Base-by-base conservation (phyloP, 2,113 vertebrate species). In the Zootoca vivipara region DNA sequence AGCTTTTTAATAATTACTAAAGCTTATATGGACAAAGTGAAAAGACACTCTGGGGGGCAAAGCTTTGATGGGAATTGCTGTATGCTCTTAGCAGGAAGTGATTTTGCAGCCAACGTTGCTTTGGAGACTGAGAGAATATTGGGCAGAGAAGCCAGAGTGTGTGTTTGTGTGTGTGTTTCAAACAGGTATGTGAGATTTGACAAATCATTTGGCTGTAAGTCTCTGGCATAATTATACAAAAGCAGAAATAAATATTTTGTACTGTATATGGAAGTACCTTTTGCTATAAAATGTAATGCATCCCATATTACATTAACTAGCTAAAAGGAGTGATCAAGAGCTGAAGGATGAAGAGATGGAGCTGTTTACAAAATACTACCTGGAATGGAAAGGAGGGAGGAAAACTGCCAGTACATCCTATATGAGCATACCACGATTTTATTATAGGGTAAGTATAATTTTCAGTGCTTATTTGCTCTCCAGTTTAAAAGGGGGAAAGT, bases 301-400 rank as follows among this genome's bases (percentile, higher is more conserved):
- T 85, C 89, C 4, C 94, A 42, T 85, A 89, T 69, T 94, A 35
- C 94, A 20, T 93, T 90, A 87, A 73, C n/a, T 94, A 99, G 98
- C 83, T 89, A 97, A 93, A 97, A 96, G 92, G 97, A 97, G 90
- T 15, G 98, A 99, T 15, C 97, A 99, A 85, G 98, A 99, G 91
- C 97, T 97, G 81, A 99, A 98, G 95, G 97, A 97, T 87, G 99
- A 99, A 93, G 99, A 99, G 95, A 98, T 98, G 5, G 96, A 97
- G 30, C 95, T 99, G 90, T 99, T 99, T 93, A 98, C 98, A 30
- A 99, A 98, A 78, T 99, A 98, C 56, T 99, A 99, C 89, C 95
- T 97, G 1, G 98, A 99, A 77, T 99, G 99, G 99, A 99, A 97
- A 96, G 98, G 97, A 93, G 98, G 96, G 83, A 94, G 95, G 87